phyloP scores from a whole-genome alignment of 1,140 invertebrate genomes.

The Calycopis cecrops region DNA sequence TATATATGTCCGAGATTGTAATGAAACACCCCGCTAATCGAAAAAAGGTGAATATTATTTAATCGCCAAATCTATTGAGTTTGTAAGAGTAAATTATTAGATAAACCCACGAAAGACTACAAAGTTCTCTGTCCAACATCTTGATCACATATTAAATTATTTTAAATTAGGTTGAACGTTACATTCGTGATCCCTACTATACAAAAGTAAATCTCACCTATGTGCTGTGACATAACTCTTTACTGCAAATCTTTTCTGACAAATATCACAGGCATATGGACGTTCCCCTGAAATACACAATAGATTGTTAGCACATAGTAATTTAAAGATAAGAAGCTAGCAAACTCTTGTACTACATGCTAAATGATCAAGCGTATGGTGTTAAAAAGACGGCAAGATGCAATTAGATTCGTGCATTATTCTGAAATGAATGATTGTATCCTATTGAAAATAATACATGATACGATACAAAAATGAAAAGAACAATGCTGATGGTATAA shows the following conservation, averaged over 20 bases:
- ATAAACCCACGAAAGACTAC: too few relatives aligned
- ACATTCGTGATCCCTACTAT: too few relatives aligned
- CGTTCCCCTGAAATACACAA: constrained; percentile 72
- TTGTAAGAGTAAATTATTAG: too few relatives aligned
- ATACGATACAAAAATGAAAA: constrained; percentile 45
- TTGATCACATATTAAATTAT: too few relatives aligned
- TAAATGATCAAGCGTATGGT: constrained; percentile 38
- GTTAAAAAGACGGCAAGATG: constrained; percentile 73
- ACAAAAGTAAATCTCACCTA: constrained; percentile 47
- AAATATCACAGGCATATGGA: constrained; percentile 84
- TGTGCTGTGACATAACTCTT: constrained; percentile 87
- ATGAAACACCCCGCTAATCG: too few relatives aligned
- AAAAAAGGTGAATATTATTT: too few relatives aligned
- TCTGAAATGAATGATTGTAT: constrained; percentile 62
- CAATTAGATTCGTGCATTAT: constrained; percentile 52
- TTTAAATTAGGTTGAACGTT: too few relatives aligned
- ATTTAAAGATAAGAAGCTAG: constrained; percentile 15
- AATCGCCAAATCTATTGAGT: too few relatives aligned
- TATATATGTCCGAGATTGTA: too few relatives aligned
- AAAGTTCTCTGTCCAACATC: too few relatives aligned
- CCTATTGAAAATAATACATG: constrained; percentile 53
- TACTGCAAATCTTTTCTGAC: constrained; percentile 84
- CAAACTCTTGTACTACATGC: constrained; percentile 20
- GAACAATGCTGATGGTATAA: constrained; percentile 59
- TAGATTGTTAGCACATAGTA: constrained; percentile 1